These are phyloP conservation scores for Drosophila leonis DNA, from an alignment of 2,888 invertebrate genomes.

Conservation along the genomic window DNA sequence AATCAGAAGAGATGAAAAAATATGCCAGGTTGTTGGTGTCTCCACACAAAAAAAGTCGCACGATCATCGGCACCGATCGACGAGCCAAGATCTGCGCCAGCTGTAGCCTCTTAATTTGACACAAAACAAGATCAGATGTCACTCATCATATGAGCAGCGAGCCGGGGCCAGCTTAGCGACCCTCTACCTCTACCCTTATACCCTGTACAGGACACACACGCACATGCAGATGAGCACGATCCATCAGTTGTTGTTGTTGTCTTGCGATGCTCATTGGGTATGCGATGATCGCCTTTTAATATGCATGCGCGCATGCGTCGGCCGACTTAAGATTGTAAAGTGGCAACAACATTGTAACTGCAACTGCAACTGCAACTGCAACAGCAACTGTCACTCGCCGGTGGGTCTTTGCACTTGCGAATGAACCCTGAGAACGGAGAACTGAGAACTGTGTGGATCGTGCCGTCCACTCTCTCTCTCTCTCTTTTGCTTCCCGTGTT, in stretches of 20 bases:
- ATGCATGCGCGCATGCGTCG: conserved; percentile 78
- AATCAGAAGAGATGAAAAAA: conserved; percentile 10
- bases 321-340: conserved; percentile 70
- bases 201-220: conserved; percentile 43
- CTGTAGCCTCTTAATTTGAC: conserved; percentile 84
- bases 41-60: conserved; percentile 70
- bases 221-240: conserved; percentile 64
- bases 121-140: conserved; percentile 84
- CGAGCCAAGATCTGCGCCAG: conserved; percentile 50
- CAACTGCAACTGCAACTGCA: conserved; percentile 37
- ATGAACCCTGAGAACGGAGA: conserved; percentile 13
- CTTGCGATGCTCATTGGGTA: conserved; percentile 6
- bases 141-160: conserved; percentile 66
- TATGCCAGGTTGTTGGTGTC: conserved; percentile 35
- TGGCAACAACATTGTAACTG: conserved; percentile 48
- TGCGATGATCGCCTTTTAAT: conserved; percentile 70
- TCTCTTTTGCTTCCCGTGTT: conserved; percentile 14
- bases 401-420: conserved; percentile 67
- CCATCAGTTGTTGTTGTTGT: conserved; percentile 5
- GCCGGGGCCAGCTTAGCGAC: conserved; percentile 23
- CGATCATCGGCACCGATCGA: conserved; percentile 70
- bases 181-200: not conserved
- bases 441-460: conserved; percentile 30
- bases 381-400: conserved; percentile 48
- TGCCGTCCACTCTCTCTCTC: conserved; percentile 24